Percentiles rank a stretch among this genome's conserved stretches.
Evolutionary conservation across 2,113 vertebrate genomes (phyloP).

Genomic region (Carassius auratus): DNA sequence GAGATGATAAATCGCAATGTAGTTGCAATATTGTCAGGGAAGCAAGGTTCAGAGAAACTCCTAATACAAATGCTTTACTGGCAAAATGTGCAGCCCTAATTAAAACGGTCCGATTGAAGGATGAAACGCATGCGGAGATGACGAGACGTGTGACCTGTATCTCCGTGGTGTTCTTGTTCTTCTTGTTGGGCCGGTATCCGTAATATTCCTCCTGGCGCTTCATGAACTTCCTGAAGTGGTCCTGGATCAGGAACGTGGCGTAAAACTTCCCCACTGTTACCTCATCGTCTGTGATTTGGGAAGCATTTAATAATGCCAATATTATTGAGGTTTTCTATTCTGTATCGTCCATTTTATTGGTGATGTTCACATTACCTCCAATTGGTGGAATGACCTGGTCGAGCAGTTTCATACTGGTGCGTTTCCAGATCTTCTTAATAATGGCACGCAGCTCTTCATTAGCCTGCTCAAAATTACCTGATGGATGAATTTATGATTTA

Average conservation of each 20-base stretch:
- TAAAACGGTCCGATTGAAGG: background rate
- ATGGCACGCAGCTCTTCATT: conserved; percentile 92
- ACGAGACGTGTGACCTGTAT: conserved; percentile 89
- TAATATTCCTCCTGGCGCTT: conserved; percentile 95
- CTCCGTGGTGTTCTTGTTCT: conserved; percentile 82
- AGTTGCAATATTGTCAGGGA: too few species aligned
- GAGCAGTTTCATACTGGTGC: conserved; percentile 94
- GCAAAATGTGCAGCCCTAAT: too few species aligned
- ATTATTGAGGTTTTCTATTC: background rate
- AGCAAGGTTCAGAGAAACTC: too few species aligned
- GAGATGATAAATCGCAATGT: too few species aligned
- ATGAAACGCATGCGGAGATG: background rate
- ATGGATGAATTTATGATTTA: background rate
- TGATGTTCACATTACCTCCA: conserved; percentile 74
- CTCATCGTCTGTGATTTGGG: conserved; percentile 69
- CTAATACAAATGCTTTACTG: too few species aligned
- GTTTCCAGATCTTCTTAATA: conserved; percentile 96
- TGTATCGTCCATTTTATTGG: background rate
- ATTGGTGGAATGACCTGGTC: conserved; percentile 95
- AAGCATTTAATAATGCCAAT: background rate
- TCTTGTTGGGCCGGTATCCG: conserved; percentile 84
- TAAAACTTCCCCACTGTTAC: conserved; percentile 84
- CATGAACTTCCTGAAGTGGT: conserved; percentile 92
- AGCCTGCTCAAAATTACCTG: conserved; percentile 92
- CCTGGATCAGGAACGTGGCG: conserved; percentile 93